phyloP scores from a whole-genome alignment of 1,140 invertebrate genomes.

The Olivierus martensii region DNA sequence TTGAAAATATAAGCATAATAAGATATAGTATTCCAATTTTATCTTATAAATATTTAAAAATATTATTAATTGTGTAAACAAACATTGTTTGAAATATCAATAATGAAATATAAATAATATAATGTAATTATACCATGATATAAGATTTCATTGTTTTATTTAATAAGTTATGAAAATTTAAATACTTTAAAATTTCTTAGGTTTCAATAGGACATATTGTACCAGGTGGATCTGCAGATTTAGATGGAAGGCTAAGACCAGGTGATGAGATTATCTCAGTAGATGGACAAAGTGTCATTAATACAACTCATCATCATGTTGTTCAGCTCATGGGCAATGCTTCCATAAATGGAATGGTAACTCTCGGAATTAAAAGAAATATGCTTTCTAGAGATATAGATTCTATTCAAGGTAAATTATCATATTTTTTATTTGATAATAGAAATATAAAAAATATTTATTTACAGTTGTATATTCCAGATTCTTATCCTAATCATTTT shows the following conservation, averaged over 20 bases:
- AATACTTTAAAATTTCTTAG: too few relatives aligned
- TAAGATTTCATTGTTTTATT: too few relatives aligned
- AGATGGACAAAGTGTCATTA: slow-evolving; percentile 63
- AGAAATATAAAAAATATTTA: not conserved
- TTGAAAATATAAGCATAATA: too few relatives aligned
- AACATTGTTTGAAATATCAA: too few relatives aligned
- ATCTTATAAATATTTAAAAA: too few relatives aligned
- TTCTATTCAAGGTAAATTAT: not conserved
- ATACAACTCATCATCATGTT: slow-evolving; percentile 74
- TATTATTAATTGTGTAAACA: too few relatives aligned
- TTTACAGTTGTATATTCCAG: not conserved
- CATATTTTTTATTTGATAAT: not conserved
- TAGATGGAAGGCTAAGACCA: slow-evolving; percentile 67
- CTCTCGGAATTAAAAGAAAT: slow-evolving; percentile 48
- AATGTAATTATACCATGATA: too few relatives aligned
- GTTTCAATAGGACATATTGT: slow-evolving; percentile 83
- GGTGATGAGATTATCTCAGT: slow-evolving; percentile 85
- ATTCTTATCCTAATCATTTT: slow-evolving; percentile 8
- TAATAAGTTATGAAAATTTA: too few relatives aligned
- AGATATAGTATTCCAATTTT: too few relatives aligned
- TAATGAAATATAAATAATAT: too few relatives aligned
- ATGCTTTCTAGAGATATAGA: slow-evolving; percentile 24
- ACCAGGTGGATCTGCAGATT: slow-evolving; percentile 74
- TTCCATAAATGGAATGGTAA: slow-evolving; percentile 57
- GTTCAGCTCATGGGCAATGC: slow-evolving; percentile 78